Base-by-base conservation (phyloP, 2,113 vertebrate species). In the Astatoreochromis straeleni region DNA sequence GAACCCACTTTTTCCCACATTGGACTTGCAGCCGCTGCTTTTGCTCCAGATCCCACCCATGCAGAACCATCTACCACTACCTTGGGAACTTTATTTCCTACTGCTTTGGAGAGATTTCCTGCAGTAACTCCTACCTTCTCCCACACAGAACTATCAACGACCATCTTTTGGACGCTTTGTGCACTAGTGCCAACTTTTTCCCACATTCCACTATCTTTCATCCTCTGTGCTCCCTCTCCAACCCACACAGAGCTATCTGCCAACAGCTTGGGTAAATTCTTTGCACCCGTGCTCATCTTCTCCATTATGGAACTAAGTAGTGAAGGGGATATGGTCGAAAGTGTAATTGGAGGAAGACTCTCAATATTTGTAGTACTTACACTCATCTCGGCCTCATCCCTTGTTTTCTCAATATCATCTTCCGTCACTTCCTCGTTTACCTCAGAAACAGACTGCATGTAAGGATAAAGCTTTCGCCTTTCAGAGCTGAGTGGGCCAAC, bases 361-460 rank as follows among this genome's bases (percentile, higher is more conserved):
- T 94, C 89, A 1, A 89, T 85, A 5, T 80, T 91, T 65, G 82
- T 90, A 26, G 73, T 49, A 47, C 87, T 90, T 4, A 93, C 93
- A 55, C 87, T 93, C 73, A 85, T 95, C 89, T 96, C 95, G 9
- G 95, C 95, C 90, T 93, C 95, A 7, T 91, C 90, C 83, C 94
- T 91, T 3, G 80, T 89, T 88, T 88, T 83, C 88, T 95, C 95
- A 65, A 92, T 88, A 81, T 95, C 95, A 7, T 92, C 89, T 40
- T 93, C 92, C 70, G 38, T 89, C 80, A 91, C 88, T 82, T 93
- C 93, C 85, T 95, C 90, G 9, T 91, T 91, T 42, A 87, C 87
- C 68, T 90, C 93, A 3, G 89, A 92, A 82, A 96, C 81, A 63
- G 87, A 54, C 92, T 96, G 95, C 92, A 92, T 93, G 83, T 92